Evolutionary conservation across 1,140 invertebrate species (phyloP).

Genomic region (Tribolium castaneum): DNA sequence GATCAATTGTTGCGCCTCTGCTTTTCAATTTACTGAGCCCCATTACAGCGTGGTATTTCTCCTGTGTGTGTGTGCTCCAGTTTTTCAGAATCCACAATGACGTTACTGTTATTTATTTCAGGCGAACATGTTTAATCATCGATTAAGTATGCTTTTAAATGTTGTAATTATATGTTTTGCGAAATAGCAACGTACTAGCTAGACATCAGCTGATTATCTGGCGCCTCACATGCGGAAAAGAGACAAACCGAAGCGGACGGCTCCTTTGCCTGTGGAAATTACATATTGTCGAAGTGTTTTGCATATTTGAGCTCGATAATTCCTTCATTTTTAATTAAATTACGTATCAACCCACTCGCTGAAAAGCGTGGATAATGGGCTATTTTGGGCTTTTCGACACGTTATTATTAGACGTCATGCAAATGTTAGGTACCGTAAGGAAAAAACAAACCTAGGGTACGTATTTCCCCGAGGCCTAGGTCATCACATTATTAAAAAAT

Average conservation of each 20-base stretch:
- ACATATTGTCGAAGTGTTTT: conserved; percentile 29
- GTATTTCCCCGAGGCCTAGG: too few relatives aligned
- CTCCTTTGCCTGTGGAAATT: conserved; percentile 26
- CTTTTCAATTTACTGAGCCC: background rate
- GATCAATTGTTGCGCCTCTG: background rate
- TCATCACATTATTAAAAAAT: too few relatives aligned
- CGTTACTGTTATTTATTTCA: conserved; percentile 30
- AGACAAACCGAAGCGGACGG: conserved; percentile 20
- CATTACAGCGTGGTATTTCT: background rate
- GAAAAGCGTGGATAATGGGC: conserved; percentile 16
- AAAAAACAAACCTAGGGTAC: background rate
- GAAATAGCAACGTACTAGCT: conserved; percentile 44
- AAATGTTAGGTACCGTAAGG: conserved; percentile 1
- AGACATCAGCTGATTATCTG: conserved; percentile 50
- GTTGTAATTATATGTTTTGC: conserved; percentile 47
- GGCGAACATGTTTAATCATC: conserved; percentile 32
- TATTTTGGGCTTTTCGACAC: conserved; percentile 14
- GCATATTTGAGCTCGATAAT: conserved; percentile 14
- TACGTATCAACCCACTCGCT: background rate
- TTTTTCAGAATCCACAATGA: conserved; percentile 17
- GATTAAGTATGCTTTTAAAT: conserved; percentile 47
- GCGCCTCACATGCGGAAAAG: conserved; percentile 44
- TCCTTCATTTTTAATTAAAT: conserved; percentile 28
- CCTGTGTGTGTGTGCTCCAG: background rate
- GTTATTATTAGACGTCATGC: background rate